A percentile compares a stretch with the other conserved stretches of the same genome.
Conservation (phyloP, 37 sponge, comb jelly and placozoan genomes). For the Ianthella basta region DNA sequence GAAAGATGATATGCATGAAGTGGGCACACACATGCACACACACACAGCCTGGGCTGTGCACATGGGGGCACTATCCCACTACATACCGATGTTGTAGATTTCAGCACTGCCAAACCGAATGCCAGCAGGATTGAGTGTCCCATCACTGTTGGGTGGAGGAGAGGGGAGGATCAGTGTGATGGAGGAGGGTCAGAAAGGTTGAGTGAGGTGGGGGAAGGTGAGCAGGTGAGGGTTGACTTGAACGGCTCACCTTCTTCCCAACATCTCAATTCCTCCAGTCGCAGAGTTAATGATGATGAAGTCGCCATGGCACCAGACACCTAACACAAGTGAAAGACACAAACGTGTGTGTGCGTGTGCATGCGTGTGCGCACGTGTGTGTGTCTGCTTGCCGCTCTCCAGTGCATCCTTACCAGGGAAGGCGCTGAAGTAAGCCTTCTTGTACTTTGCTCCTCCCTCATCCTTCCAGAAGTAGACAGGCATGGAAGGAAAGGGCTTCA, state of each 20-base stretch:
- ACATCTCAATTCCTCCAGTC: constrained; percentile 96
- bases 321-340: too few relatives aligned
- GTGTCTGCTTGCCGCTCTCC: not conserved
- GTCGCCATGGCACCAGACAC: constrained; percentile 98
- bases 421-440: constrained; percentile 89
- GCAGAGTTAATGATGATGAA: constrained; percentile 77
- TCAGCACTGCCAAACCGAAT: constrained; percentile 99
- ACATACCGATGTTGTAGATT: constrained; percentile 92
- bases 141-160: constrained; percentile 70
- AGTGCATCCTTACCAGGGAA: constrained; percentile 63
- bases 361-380: too few relatives aligned
- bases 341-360: too few relatives aligned
- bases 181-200: not conserved
- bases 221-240: not conserved
- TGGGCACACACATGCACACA: not conserved
- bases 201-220: not conserved
- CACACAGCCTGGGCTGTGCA: too few relatives aligned
- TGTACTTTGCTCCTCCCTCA: constrained; percentile 87
- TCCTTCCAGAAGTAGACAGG: constrained; percentile 97
- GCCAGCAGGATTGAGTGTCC: constrained; percentile 94
- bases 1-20: not conserved
- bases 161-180: too few relatives aligned
- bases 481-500: constrained; percentile 95
- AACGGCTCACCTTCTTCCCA: constrained; percentile 82
- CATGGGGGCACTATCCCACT: not conserved